Base-by-base conservation (phyloP, 1,140 invertebrate genomes). In the Alviniconcha marisindica region DNA sequence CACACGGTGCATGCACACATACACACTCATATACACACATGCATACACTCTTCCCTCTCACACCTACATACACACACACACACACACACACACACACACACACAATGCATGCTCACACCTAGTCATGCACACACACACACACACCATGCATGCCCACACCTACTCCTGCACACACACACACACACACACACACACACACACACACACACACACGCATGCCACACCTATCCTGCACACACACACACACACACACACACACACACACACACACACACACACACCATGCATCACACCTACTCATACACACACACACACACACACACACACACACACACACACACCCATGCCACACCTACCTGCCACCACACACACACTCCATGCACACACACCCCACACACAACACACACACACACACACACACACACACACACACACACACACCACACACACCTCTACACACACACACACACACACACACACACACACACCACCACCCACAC, bases 271-370 rank as follows among this genome's bases (percentile, higher is more conserved):
- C 60, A 66, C 31, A n/a, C 60, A 66, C 60, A n/a, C 24, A 33
- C 60, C 7, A 5, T 10, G 7, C 21, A 24, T 0, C 0, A 76
- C 40, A 76, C 40, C 33, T 33, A 77, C 60, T 74, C 42, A 69
- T 5, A n/a, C 44, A 71, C 60, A 78, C 51, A 83, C 44, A 28
- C n/a, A 31, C 73, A 76, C 44, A 28, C 28, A 31, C 40, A 44
- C 73, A 76, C 73, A 76, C 73, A 76, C 73, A 76, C 36, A 76
- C 73, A 76, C 73, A 76, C 44, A 42, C 44, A 42, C 24, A 42
- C 44, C 40, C 73, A 76, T 18, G 18, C 44, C n/a, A n/a, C n/a
- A n/a, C n/a, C n/a, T n/a, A n/a, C 24, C 24, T n/a, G 7, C 60
- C 10, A 5, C 7, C 60, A 66, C 31, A 33, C 60, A 66, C 60